These are phyloP conservation scores for Luperina testacea DNA, from an alignment of 2,888 invertebrate genomes.

Conservation along the genomic window DNA sequence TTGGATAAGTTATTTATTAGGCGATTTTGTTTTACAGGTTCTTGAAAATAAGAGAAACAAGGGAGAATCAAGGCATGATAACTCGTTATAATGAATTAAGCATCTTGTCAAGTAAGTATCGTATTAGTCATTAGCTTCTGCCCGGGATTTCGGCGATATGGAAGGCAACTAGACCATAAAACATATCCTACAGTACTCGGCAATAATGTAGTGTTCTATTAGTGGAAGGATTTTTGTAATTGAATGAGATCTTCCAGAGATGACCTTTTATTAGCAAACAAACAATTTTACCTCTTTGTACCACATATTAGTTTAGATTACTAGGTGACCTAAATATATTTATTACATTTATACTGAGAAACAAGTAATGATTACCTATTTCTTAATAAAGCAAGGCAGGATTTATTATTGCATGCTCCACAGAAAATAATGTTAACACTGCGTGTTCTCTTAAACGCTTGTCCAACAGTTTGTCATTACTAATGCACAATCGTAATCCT, in stretches of 20 bases:
- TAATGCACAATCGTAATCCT: slow-evolving; percentile 28
- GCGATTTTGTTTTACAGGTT: background rate
- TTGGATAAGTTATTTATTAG: slow-evolving; percentile 14
- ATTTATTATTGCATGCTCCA: too few species aligned
- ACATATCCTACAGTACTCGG: background rate
- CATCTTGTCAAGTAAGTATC: background rate
- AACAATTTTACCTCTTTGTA: background rate
- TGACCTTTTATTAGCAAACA: background rate
- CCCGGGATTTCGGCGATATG: background rate
- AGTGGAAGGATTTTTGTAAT: background rate
- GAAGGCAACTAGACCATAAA: too few species aligned
- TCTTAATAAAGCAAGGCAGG: background rate
- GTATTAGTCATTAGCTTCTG: background rate
- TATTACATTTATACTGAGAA: too few species aligned
- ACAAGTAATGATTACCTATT: background rate
- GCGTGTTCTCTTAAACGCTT: background rate
- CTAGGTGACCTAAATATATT: background rate
- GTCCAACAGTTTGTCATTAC: slow-evolving; percentile 7
- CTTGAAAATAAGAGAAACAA: background rate
- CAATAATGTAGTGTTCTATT: background rate
- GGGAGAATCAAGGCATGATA: background rate
- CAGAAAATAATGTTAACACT: background rate
- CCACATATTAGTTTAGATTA: too few species aligned
- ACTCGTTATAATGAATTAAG: background rate
- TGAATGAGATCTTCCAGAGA: background rate